Conservation (phyloP, 2,113 vertebrate species). For the Syrmaticus mikado region DNA sequence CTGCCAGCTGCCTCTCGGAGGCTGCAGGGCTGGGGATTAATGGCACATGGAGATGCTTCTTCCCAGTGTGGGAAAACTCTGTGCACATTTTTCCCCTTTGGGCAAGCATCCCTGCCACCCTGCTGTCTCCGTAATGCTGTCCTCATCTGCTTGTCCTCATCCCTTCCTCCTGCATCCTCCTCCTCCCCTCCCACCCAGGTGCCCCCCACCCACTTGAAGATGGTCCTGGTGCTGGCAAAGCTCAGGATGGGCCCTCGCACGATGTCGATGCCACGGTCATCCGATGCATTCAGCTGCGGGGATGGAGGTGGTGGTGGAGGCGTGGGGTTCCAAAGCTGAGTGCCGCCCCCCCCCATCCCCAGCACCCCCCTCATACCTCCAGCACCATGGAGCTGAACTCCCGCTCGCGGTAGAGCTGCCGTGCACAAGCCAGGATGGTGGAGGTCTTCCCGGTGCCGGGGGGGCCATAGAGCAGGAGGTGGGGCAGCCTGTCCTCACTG, state of each 20-base stretch:
- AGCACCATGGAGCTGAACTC: slow-evolving; percentile 97
- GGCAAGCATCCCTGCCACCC: neutral
- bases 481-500: slow-evolving; percentile 91
- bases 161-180: too few species aligned
- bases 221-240: slow-evolving; percentile 96
- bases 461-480: slow-evolving; percentile 95
- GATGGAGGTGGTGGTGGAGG: fast-evolving
- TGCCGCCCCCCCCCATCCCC: neutral
- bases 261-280: slow-evolving; percentile 94
- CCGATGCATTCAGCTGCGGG: slow-evolving; percentile 92
- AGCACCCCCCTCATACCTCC: slow-evolving; percentile 80
- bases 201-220: slow-evolving; percentile 89
- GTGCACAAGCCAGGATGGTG: slow-evolving; percentile 93
- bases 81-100: neutral
- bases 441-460: slow-evolving; percentile 97
- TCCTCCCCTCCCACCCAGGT: too few species aligned
- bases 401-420: slow-evolving; percentile 90
- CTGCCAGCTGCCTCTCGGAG: neutral
- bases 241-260: slow-evolving; percentile 94
- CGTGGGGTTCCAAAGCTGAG: neutral
- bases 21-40: neutral
- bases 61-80: neutral
- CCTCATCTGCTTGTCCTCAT: too few species aligned
- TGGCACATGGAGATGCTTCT: fast-evolving
- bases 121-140: neutral